Evolutionary conservation across 2,113 vertebrate genomes (phyloP), one percentile per base, ranked within the genome.

Genomic region (Paralichthys olivaceus): DNA sequence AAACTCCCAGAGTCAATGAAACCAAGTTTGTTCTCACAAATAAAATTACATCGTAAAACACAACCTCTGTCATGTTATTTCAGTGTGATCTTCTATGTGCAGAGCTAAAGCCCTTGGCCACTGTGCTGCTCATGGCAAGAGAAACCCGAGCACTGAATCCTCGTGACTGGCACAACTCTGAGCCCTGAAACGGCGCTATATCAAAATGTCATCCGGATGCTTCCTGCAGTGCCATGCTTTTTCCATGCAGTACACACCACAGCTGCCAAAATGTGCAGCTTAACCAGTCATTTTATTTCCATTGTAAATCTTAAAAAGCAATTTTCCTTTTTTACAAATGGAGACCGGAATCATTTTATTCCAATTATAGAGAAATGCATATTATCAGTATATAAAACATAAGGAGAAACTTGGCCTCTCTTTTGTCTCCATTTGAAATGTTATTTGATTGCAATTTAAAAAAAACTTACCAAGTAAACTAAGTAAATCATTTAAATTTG

Each of bases 201-300:
- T 49, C 45, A 49, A 49, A 19, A 7, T 19, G 45, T 49, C 45
- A 49, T 19, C 17, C 2, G 45, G 45, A 15, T 19, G 19, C 45
- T 47, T 47, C 45, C 17, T 5, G 17, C 51, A 53, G 51, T 9
- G 69, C 28, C 80, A 84, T 79, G 84, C 81, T 77, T 45, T 76
- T 43, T 75, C 5, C 69, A 67, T 84, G 75, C 80, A 67, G 45
- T n/a, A 68, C 61, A 81, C 63, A 69, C 23, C n/a, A 1, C 58
- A 45, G 72, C 47, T 20, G 23, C 62, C 5, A 8, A 53, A 61
- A 76, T 68, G 32, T 32, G 58, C 56, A 28, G 45, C 45, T 47
- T 47, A 47, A 17, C 40, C 40, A 43, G 40, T 43, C 7, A 43
- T 19, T 47, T 47, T 1, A 47, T 47, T 47, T 47, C 17, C 13